Evolutionary conservation across 2,113 vertebrate genomes (phyloP).

Genomic region (Calyptomena viridis): DNA sequence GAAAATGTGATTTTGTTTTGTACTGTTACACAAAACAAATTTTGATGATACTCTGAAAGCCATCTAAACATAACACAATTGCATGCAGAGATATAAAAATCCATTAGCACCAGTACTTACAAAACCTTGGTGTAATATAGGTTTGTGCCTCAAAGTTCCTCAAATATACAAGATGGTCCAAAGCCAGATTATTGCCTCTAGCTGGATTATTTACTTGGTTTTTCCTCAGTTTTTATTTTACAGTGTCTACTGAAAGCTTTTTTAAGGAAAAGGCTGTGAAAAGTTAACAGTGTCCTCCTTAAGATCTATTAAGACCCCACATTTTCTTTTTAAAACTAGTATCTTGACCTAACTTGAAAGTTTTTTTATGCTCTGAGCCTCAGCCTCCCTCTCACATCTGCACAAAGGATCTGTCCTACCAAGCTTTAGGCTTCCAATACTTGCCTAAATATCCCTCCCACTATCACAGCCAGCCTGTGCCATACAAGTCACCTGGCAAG

Average conservation of each 20-base stretch:
- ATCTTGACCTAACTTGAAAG: background rate
- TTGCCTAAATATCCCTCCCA: background rate
- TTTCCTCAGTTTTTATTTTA: background rate
- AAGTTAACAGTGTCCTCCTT: background rate
- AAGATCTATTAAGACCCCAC: background rate
- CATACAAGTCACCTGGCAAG: background rate
- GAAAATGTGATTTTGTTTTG: background rate
- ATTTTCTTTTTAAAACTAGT: background rate
- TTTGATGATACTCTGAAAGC: background rate
- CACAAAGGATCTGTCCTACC: background rate
- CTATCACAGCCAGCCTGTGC: background rate
- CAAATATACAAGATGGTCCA: background rate
- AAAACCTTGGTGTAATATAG: background rate
- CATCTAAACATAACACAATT: fast-evolving
- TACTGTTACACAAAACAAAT: background rate
- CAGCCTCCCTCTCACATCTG: background rate
- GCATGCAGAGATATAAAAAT: background rate
- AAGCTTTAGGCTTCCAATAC: background rate
- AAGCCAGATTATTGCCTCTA: background rate
- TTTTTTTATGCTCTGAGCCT: background rate
- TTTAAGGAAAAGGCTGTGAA: background rate
- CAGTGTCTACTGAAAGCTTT: background rate
- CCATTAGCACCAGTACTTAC: background rate
- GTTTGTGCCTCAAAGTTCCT: background rate
- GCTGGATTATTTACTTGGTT: background rate